Base-by-base conservation (phyloP, 2,113 vertebrate genomes). In the Saguinus imperator region DNA sequence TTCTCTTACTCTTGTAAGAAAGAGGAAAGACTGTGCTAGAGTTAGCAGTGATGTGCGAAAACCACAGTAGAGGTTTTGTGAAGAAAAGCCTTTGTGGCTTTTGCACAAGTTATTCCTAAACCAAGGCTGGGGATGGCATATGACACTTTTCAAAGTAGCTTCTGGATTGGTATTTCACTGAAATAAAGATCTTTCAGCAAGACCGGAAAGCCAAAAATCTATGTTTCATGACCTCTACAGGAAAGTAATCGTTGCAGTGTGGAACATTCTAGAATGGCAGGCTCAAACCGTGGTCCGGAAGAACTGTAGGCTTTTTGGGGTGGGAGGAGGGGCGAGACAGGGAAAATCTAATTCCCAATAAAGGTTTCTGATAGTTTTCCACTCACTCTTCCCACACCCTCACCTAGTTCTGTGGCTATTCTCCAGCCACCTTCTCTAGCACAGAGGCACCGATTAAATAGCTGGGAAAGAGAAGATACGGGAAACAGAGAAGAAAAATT, bases 41-140 rank as follows among this genome's bases (percentile, higher is more conserved):
- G 73, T 80, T 92, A 97, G 57, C 37, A 3, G 40, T n/a, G 93
- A 98, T 0, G 80, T 98, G 98, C 66, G 89, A 98, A 98, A 98
- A 98, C 98, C 98, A 95, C 98, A 98, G 95, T 11, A 35, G 55
- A 77, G 88, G 77, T 70, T 35, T 64, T 97, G 94, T 97, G 95
- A 95, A 96, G 93, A 94, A 68, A 92, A 93, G 77, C 86, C 96
- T 61, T 80, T 70, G 66, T 95, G 96, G 94, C 92, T 98, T 98
- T 98, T 98, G 95, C 94, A 96, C 83, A 96, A 93, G 57, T 95
- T 98, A 96, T 98, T 98, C 98, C 98, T 97, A 95, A 98, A 96
- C 96, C 12, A 21, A 97, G 94, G 91, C 87, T 93, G 90, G 70
- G 58, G 94, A 95, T 6, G 0, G 94, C 25, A 48, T 84, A 94